Evolutionary conservation across 2,797 vertebrate genomes (phyloP).

Genomic region (Pelochelys cantorii): DNA sequence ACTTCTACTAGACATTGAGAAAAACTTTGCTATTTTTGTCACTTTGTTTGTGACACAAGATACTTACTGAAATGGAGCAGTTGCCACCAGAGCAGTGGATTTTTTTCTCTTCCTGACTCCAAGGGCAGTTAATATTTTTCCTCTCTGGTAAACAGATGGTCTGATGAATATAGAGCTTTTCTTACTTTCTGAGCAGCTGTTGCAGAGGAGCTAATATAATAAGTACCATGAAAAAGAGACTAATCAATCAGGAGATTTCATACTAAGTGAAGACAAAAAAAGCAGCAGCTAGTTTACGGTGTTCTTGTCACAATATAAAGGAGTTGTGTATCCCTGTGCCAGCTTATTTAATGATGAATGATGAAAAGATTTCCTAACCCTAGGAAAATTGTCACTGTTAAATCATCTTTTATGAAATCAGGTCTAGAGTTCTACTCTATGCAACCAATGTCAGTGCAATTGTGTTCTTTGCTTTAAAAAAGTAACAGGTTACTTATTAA

Average conservation of each 20-base stretch:
- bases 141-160: constrained; percentile 58
- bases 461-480: constrained; percentile 17
- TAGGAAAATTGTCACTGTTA: constrained; percentile 23
- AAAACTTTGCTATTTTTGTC: not conserved
- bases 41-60: not conserved
- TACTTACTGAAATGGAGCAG: not conserved
- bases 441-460: not conserved
- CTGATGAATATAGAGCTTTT: constrained; percentile 21
- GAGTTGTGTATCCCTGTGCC: not conserved
- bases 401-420: not conserved
- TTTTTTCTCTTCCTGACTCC: not conserved
- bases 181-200: constrained; percentile 55
- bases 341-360: not conserved
- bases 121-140: constrained; percentile 35
- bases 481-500: constrained; percentile 23
- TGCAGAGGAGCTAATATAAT: constrained; percentile 50
- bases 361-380: constrained; percentile 28
- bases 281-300: not conserved
- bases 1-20: not conserved
- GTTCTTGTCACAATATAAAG: constrained; percentile 35
- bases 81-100: not conserved
- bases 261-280: constrained; percentile 12
- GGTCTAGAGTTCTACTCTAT: not conserved
- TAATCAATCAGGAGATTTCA: constrained; percentile 33
- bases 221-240: constrained; percentile 29